phyloP scores from a whole-genome alignment of 2,888 invertebrate species.

The Apamea anceps region DNA sequence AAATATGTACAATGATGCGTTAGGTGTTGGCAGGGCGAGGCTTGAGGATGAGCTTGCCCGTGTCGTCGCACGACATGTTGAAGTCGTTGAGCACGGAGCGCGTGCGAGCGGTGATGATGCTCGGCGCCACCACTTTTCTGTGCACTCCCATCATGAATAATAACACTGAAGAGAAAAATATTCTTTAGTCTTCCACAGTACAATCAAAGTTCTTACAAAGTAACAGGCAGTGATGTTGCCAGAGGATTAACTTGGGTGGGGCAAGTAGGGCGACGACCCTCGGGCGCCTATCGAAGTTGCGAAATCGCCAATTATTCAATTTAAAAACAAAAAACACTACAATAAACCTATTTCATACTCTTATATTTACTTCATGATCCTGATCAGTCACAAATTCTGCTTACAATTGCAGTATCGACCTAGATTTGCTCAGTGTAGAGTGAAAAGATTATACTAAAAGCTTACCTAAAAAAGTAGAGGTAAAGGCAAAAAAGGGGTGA shows the following conservation, averaged over 20 bases:
- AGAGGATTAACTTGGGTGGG: too few species aligned
- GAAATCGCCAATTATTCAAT: too few species aligned
- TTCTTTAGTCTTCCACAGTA: neutral
- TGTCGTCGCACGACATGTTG: slow-evolving; percentile 99
- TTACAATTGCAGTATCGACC: too few species aligned
- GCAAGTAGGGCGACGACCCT: too few species aligned
- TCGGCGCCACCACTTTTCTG: slow-evolving; percentile 98
- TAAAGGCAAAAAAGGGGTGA: slow-evolving; percentile 98
- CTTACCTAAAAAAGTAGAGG: slow-evolving; percentile 95
- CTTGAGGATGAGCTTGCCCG: slow-evolving; percentile 98
- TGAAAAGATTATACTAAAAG: slow-evolving; percentile 17
- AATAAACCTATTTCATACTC: too few species aligned
- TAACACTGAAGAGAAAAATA: slow-evolving; percentile 91
- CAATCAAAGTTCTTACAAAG: neutral
- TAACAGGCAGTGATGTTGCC: neutral
- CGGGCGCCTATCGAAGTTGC: too few species aligned
- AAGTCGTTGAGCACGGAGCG: slow-evolving; percentile 97
- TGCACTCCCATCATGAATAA: slow-evolving; percentile 98
- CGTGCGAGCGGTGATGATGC: slow-evolving; percentile 98
- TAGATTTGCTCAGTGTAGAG: too few species aligned
- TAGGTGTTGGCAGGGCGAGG: slow-evolving; percentile 92
- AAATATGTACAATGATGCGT: slow-evolving; percentile 70
- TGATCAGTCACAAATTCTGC: too few species aligned
- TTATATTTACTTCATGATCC: too few species aligned
- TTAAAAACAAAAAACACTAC: too few species aligned